phyloP scores from a whole-genome alignment of 92 coral and sea anemone species.

The Bergia puertoricense region DNA sequence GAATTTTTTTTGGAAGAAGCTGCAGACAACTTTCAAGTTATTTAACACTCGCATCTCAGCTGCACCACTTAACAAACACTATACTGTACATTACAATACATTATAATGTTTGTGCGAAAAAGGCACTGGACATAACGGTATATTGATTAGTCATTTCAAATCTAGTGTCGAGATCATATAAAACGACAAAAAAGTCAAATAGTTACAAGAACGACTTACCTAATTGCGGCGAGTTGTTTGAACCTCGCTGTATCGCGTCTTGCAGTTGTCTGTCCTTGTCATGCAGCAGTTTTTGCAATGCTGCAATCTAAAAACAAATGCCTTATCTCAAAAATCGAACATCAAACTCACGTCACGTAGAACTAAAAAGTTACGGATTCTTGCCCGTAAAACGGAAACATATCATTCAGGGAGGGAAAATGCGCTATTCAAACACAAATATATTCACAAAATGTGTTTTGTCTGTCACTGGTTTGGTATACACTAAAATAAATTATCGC shows the following conservation, averaged over 20 bases:
- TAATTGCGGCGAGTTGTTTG: constrained; percentile 54
- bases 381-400: too few relatives aligned
- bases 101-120: too few relatives aligned
- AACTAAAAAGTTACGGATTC: too few relatives aligned
- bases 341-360: not conserved
- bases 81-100: not conserved
- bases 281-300: constrained; percentile 68
- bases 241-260: constrained; percentile 62
- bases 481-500: not conserved
- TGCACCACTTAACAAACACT: not conserved
- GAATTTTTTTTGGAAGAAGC: too few relatives aligned
- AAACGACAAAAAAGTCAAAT: not conserved
- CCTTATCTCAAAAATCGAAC: not conserved
- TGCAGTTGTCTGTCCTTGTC: constrained; percentile 76
- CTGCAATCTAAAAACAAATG: constrained; percentile 55
- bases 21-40: too few relatives aligned
- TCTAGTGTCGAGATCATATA: not conserved
- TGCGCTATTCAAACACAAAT: too few relatives aligned
- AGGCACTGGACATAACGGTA: not conserved
- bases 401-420: too few relatives aligned
- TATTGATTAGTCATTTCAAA: not conserved
- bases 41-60: too few relatives aligned
- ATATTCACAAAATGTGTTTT: too few relatives aligned
- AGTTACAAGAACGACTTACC: constrained; percentile 44
- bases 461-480: not conserved